A percentile compares a stretch with the other conserved stretches of the same genome.
Conservation (phyloP, 2,888 invertebrate species). For the Dendrolimus houi region DNA sequence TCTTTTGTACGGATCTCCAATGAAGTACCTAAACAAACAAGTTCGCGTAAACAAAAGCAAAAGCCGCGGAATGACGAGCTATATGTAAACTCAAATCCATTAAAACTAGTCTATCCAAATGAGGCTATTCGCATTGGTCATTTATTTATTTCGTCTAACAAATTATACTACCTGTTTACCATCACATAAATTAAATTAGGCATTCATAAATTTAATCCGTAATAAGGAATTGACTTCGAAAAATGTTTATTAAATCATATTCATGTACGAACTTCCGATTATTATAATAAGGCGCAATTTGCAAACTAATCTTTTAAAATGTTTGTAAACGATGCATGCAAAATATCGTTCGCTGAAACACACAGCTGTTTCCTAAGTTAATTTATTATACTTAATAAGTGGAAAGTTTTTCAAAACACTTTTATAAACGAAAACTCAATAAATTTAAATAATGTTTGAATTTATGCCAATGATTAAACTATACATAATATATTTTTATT, state of each 20-base stretch:
- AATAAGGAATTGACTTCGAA: neutral
- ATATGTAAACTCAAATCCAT: conserved; percentile 5
- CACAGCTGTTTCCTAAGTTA: too few species aligned
- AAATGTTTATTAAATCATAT: neutral
- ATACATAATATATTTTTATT: too few species aligned
- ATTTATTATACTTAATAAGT: too few species aligned
- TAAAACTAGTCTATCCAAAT: conserved; percentile 6
- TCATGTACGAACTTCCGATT: too few species aligned
- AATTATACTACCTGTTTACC: neutral
- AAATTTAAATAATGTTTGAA: too few species aligned
- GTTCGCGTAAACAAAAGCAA: conserved; percentile 20
- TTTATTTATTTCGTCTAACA: neutral
- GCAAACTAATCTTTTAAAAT: too few species aligned
- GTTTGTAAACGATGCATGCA: too few species aligned
- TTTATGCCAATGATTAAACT: too few species aligned
- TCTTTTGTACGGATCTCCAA: neutral
- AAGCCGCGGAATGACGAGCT: conserved; percentile 19
- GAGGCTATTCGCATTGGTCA: neutral
- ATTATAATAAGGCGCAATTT: too few species aligned
- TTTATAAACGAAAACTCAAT: too few species aligned
- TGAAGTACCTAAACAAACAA: conserved; percentile 16
- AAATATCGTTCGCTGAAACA: too few species aligned
- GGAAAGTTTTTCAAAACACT: too few species aligned
- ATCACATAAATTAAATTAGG: conserved; percentile 4
- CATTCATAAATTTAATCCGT: conserved; percentile 2